Base-by-base conservation (phyloP, 2,888 invertebrate genomes). In the Cheilosia scutellata region DNA sequence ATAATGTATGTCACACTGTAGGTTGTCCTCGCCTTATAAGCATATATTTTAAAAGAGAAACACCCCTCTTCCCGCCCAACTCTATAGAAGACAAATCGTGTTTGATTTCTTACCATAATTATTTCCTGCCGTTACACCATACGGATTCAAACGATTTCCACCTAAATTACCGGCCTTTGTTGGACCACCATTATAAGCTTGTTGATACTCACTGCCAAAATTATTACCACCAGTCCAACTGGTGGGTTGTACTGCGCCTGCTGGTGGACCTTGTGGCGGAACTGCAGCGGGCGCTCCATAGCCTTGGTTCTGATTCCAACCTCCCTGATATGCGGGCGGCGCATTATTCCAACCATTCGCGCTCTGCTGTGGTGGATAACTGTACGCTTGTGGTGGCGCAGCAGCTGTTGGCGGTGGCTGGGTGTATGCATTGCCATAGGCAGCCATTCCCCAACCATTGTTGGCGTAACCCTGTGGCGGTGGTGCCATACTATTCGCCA, bases 161-260 rank as follows among this genome's bases (percentile, higher is more conserved):
- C 95, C 90, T 93, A 95, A 92, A 94, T 95, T 89, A 66, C 95
- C 95, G 89, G 94, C 94, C 88, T 97, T 94, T 93, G 97, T 95
- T 0, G 97, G 96, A 4, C 97, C 97, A 49, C 96, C 97, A 6
- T 95, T 94, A 90, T 96, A 97, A 71, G 95, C 95, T 91, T 97
- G 97, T 89, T 97, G 96, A 91, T 97, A 97, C 65, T 95, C 95
- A 87, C 88, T 95, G 94, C 42, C 96, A 82, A 90, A 89, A 80
- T 87, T 88, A 88, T 89, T 79, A 49, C 80, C 84, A 84, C 75
- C 84, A 80, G 84, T 16, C 84, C 84, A 84, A 71, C 55, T 80
- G 75, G 80, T 76, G 84, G 84, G 89, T 25, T 88, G 82, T 33
- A 88, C 88, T 49, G 88, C 72, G 5, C 4, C 82, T 75, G 75